Percentiles rank a stretch among this genome's conserved stretches.
Evolutionary conservation across 2,113 vertebrate species (phyloP).

Genomic region (Hippocampus comes): DNA sequence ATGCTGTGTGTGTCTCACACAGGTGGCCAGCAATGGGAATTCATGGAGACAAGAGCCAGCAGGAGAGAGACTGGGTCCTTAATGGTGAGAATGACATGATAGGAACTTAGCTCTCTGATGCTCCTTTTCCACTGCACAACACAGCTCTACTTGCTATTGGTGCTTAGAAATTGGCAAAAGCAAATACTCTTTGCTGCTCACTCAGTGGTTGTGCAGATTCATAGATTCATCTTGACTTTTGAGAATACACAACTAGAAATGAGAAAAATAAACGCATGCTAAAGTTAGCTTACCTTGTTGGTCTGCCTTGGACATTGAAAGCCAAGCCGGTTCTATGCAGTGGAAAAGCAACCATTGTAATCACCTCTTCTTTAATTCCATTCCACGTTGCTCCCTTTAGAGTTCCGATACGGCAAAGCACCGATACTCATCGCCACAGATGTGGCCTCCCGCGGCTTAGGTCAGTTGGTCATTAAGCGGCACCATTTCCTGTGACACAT

Average conservation of each 20-base stretch:
- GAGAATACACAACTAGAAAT: too few relatives aligned
- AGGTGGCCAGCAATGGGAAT: slow-evolving; percentile 99
- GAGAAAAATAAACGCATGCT: too few relatives aligned
- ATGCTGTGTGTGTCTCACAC: slow-evolving; percentile 19
- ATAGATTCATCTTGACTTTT: background rate
- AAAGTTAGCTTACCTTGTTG: too few relatives aligned
- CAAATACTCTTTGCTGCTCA: background rate
- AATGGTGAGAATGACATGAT: slow-evolving; percentile 79
- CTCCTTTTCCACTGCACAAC: background rate
- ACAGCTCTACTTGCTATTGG: background rate
- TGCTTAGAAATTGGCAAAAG: background rate
- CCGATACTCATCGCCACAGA: slow-evolving; percentile 99
- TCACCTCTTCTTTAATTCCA: background rate
- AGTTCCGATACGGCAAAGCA: slow-evolving; percentile 98
- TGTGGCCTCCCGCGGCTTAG: slow-evolving; percentile 96
- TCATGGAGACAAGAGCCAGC: slow-evolving; percentile 98
- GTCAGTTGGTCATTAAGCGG: slow-evolving; percentile 83
- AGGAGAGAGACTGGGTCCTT: slow-evolving; percentile 97
- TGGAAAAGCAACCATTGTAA: background rate
- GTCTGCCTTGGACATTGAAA: background rate
- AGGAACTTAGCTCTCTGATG: background rate
- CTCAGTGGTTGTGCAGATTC: background rate
- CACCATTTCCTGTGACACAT: slow-evolving; percentile 68
- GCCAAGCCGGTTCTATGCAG: background rate
- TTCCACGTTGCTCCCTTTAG: slow-evolving; percentile 63